Percentiles rank a stretch among this genome's conserved stretches.
These are phyloP conservation scores for Blennius ocellaris DNA, from an alignment of 2,113 vertebrate species.

Conservation along the genomic window DNA sequence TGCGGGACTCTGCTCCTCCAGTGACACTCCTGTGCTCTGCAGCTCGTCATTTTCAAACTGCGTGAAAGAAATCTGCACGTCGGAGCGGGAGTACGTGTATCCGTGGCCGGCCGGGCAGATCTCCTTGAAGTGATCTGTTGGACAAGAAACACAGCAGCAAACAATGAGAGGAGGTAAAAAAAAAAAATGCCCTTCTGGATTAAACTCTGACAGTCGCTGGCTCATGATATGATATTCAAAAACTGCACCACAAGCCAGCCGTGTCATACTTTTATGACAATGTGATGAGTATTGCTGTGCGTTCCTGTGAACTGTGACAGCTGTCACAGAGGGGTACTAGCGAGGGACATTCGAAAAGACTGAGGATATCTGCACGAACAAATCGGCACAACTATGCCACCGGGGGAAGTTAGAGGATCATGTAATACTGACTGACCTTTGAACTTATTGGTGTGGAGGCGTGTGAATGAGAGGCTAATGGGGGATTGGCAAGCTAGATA, in stretches of 20 bases:
- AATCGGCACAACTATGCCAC: constrained; percentile 35
- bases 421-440: constrained; percentile 64
- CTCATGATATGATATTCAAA: constrained; percentile 55
- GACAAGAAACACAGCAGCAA: constrained; percentile 42
- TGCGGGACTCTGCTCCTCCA: constrained; percentile 73
- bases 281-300: constrained; percentile 21
- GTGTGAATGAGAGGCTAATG: constrained; percentile 51
- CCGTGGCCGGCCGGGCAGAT: constrained; percentile 86
- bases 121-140: constrained; percentile 84
- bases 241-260: constrained; percentile 47
- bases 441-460: constrained; percentile 49
- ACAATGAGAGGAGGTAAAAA: constrained; percentile 49
- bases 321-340: constrained; percentile 28
- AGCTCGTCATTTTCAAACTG: constrained; percentile 89
- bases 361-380: constrained; percentile 36
- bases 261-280: constrained; percentile 61
- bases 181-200: neutral
- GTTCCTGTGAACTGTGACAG: constrained; percentile 35
- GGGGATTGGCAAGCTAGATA: constrained; percentile 58
- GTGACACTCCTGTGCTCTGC: constrained; percentile 65
- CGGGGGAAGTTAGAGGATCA: constrained; percentile 46
- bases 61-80: constrained; percentile 86
- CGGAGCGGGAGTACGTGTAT: constrained; percentile 84
- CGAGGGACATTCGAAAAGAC: constrained; percentile 37
- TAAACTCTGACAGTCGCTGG: constrained; percentile 46